These are phyloP conservation scores for Frieseomelitta varia DNA, from an alignment of 1,140 invertebrate species.

Conservation along the genomic window DNA sequence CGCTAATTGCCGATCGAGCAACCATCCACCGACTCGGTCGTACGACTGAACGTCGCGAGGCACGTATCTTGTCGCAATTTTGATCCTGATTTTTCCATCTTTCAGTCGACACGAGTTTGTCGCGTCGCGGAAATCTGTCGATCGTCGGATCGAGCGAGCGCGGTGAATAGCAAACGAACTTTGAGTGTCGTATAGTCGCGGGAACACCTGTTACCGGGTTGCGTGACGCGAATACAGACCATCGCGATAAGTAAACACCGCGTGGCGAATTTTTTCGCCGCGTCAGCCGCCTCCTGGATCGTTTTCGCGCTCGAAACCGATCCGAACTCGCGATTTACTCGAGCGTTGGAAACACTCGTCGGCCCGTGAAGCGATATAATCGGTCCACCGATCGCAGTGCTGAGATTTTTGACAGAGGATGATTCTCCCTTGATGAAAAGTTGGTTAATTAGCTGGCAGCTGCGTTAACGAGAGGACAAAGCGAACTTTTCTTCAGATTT, in stretches of 20 bases:
- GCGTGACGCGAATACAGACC: conserved; percentile 54
- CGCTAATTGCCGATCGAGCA: conserved; percentile 65
- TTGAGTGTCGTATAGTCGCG: conserved; percentile 55
- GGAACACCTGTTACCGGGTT: conserved; percentile 62
- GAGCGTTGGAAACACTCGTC: background rate
- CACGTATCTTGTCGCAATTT: conserved; percentile 43
- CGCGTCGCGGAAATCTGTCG: background rate
- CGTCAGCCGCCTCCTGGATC: conserved; percentile 1
- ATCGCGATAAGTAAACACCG: conserved; percentile 48
- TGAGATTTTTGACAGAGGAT: background rate
- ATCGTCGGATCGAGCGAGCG: conserved; percentile 21
- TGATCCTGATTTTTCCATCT: conserved; percentile 31
- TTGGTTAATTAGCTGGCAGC: background rate
- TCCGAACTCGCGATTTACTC: conserved; percentile 15
- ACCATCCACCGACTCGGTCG: conserved; percentile 36
- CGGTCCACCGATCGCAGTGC: conserved; percentile 2
- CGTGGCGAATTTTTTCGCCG: conserved; percentile 30
- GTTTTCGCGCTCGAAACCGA: background rate
- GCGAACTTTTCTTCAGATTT: background rate
- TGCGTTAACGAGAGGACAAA: background rate
- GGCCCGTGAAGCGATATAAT: conserved; percentile 10
- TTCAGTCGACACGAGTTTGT: conserved; percentile 14
- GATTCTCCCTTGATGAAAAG: background rate
- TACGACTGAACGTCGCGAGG: conserved; percentile 30
- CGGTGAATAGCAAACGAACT: conserved; percentile 18